These are phyloP conservation scores for Anthopleura sola DNA, from an alignment of 64 coral and sea anemone species.

Conservation along the genomic window DNA sequence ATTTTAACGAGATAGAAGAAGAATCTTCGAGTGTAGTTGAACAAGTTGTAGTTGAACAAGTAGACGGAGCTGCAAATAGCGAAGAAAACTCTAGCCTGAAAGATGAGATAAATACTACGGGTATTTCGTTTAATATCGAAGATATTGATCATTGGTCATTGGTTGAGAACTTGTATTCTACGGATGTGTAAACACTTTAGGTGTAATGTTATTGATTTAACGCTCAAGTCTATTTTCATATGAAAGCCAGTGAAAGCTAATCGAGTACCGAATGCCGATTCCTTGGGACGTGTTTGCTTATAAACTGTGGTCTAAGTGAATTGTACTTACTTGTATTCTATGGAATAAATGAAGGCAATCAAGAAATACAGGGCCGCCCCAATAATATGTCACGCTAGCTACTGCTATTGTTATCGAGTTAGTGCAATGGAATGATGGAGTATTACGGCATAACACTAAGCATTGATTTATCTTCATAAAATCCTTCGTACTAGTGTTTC, in stretches of 20 bases:
- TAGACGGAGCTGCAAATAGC: background rate
- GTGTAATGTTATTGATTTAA: constrained; percentile 10
- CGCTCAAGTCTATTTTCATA: constrained; percentile 6
- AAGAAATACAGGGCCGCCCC: constrained; percentile 3
- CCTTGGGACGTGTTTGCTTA: background rate
- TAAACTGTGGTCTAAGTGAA: background rate
- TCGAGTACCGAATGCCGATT: background rate
- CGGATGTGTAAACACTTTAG: constrained; percentile 24
- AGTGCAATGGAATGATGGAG: background rate
- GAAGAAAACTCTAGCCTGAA: constrained; percentile 14
- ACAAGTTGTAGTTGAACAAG: background rate
- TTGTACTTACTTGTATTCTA: background rate
- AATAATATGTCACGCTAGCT: background rate
- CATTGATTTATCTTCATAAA: background rate
- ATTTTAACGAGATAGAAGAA: constrained; percentile 8
- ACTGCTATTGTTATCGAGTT: background rate
- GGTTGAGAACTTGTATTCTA: constrained; percentile 11
- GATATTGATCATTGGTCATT: constrained; percentile 15
- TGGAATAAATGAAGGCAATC: background rate
- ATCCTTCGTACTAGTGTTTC: background rate
- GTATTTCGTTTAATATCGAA: constrained; percentile 6
- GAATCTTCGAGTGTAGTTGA: constrained; percentile 15
- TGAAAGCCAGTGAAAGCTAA: constrained; percentile 1
- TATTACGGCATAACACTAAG: background rate
- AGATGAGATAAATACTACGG: constrained; percentile 11